phyloP scores from a whole-genome alignment of 1,140 invertebrate species.

The Macrocentrus cingulum region DNA sequence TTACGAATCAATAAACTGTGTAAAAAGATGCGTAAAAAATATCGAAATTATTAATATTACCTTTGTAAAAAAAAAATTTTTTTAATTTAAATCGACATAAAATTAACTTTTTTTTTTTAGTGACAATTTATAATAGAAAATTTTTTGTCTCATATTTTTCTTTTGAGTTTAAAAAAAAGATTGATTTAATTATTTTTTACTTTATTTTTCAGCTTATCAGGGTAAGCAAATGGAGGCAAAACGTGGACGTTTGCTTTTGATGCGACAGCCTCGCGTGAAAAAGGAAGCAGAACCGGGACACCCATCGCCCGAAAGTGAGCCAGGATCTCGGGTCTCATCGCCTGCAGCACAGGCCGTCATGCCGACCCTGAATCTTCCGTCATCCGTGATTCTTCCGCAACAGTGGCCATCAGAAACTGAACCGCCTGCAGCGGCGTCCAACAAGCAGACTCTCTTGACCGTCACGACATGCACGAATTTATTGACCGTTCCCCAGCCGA shows the following conservation, averaged over 20 bases:
- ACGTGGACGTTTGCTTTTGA: slow-evolving; percentile 62
- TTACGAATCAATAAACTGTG: not conserved
- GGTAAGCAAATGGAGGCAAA: slow-evolving; percentile 58
- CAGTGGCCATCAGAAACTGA: slow-evolving; percentile 56
- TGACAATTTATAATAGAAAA: too few species aligned
- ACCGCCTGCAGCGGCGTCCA: slow-evolving; percentile 24
- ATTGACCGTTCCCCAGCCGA: slow-evolving; percentile 62
- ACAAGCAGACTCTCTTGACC: slow-evolving; percentile 35
- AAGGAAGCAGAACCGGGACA: slow-evolving; percentile 63
- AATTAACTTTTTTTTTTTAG: too few species aligned
- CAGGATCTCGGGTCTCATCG: slow-evolving; percentile 46
- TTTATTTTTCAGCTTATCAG: slow-evolving; percentile 25
- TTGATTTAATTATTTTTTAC: slow-evolving; percentile 19
- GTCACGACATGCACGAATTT: slow-evolving; percentile 58
- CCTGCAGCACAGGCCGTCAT: slow-evolving; percentile 52
- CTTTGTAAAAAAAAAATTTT: too few species aligned
- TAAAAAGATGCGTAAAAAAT: too few species aligned
- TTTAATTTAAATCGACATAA: too few species aligned
- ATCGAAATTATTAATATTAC: too few species aligned
- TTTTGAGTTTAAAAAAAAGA: too few species aligned
- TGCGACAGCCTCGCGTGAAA: slow-evolving; percentile 69
- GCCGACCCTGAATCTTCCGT: slow-evolving; percentile 61
- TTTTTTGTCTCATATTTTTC: too few species aligned
- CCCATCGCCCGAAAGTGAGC: slow-evolving; percentile 58
- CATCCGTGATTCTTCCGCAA: slow-evolving; percentile 64